Evolutionary conservation across 2,888 invertebrate species (phyloP).

Genomic region (Patella ulyssiponensis): DNA sequence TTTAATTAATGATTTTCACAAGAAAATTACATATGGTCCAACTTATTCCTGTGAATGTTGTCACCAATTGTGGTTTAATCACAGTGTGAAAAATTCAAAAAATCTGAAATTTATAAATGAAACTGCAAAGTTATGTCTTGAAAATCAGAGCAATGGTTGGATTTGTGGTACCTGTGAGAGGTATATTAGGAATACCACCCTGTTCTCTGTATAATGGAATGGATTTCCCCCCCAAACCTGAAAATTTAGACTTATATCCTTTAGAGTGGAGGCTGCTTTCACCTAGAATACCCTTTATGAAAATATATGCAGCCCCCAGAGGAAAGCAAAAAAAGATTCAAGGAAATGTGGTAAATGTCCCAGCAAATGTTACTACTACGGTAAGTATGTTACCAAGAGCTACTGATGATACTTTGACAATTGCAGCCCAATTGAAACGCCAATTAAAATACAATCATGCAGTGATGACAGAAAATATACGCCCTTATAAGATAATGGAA

Average conservation of each 20-base stretch:
- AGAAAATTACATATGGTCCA: not conserved
- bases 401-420: slow-evolving; percentile 15
- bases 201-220: too few species aligned
- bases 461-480: not conserved
- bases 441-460: slow-evolving; percentile 12
- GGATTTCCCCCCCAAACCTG: too few species aligned
- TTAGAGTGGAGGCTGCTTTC: not conserved
- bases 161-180: not conserved
- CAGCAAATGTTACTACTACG: slow-evolving; percentile 1
- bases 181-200: too few species aligned
- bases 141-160: not conserved
- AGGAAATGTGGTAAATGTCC: slow-evolving; percentile 14
- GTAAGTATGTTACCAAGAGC: slow-evolving; percentile 3
- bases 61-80: not conserved
- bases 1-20: not conserved
- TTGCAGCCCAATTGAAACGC: slow-evolving; percentile 14
- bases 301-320: not conserved
- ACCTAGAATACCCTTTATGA: slow-evolving; percentile 2
- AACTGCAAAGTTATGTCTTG: not conserved
- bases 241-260: too few species aligned
- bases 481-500: slow-evolving; percentile 18
- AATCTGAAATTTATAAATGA: not conserved
- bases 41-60: not conserved
- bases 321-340: not conserved
- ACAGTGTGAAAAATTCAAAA: not conserved